Conservation (phyloP, 2,113 vertebrate species). For the Pachycephala philippinensis region DNA sequence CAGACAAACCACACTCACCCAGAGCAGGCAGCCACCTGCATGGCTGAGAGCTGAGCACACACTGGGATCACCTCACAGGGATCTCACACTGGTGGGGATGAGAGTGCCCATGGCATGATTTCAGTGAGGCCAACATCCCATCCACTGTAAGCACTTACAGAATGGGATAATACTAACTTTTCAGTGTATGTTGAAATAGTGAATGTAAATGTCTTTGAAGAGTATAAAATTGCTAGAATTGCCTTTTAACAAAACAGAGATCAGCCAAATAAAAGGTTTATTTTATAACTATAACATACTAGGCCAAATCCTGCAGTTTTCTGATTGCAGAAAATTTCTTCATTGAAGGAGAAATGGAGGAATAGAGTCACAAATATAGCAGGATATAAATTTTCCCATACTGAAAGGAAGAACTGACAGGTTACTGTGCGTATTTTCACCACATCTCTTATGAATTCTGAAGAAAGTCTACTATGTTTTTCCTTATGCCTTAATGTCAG, state of each 20-base stretch:
- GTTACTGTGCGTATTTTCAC: not conserved
- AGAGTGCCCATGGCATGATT: rapidly evolving
- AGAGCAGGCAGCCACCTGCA: not conserved
- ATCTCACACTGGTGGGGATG: rapidly evolving
- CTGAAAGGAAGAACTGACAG: not conserved
- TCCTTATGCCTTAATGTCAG: slow-evolving; percentile 10
- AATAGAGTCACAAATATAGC: not conserved
- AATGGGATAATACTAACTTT: rapidly evolving
- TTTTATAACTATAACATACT: not conserved
- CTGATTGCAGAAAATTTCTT: not conserved
- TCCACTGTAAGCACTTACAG: not conserved
- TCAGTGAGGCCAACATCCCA: not conserved
- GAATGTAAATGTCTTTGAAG: not conserved
- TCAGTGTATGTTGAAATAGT: not conserved
- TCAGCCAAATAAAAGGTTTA: not conserved
- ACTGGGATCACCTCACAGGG: rapidly evolving
- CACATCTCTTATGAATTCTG: not conserved
- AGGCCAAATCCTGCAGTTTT: not conserved
- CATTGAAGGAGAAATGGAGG: not conserved
- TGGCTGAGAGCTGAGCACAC: not conserved
- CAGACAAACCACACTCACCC: rapidly evolving
- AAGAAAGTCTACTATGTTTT: not conserved
- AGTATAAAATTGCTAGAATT: not conserved
- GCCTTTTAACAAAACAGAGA: not conserved
- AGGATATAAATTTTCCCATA: not conserved